Conservation (phyloP, 2,113 vertebrate species). For the Daboia siamensis region DNA sequence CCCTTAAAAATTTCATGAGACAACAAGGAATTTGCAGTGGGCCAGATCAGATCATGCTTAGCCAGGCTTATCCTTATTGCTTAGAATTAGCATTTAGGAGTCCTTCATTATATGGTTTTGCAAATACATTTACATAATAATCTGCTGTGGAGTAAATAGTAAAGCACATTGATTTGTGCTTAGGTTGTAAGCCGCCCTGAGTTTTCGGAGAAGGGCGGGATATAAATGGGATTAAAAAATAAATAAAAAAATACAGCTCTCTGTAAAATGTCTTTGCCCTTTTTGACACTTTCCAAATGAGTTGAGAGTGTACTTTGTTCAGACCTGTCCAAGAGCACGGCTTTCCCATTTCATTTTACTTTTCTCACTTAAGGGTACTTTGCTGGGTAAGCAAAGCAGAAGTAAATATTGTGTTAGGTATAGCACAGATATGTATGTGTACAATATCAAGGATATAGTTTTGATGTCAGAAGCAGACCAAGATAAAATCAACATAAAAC, state of each 20-base stretch:
- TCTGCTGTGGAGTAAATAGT: slow-evolving; percentile 18
- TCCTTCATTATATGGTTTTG: not conserved
- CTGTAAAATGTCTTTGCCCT: not conserved
- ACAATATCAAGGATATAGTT: slow-evolving; percentile 31
- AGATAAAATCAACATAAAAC: not conserved
- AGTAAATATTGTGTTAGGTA: slow-evolving; percentile 51
- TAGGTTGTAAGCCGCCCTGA: no score
- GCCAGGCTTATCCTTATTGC: slow-evolving; percentile 8
- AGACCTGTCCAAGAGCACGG: slow-evolving; percentile 4
- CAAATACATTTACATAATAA: slow-evolving; percentile 9
- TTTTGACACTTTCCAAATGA: slow-evolving; percentile 19
- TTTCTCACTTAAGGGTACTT: slow-evolving; percentile 18
- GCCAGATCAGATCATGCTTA: slow-evolving; percentile 30
- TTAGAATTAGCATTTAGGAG: slow-evolving; percentile 16
- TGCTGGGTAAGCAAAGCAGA: slow-evolving; percentile 21
- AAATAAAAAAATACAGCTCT: not conserved
- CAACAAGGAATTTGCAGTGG: slow-evolving; percentile 25
- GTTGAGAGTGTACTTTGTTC: slow-evolving; percentile 16
- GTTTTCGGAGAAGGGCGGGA: no score
- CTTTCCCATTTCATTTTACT: slow-evolving; percentile 16
- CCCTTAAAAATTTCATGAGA: slow-evolving; percentile 9
- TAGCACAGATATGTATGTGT: slow-evolving; percentile 14
- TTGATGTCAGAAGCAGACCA: not conserved
- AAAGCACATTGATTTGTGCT: no score
- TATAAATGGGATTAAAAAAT: no score